Base-by-base conservation (phyloP, 1,140 invertebrate species). In the Bombus vancouverensis region DNA sequence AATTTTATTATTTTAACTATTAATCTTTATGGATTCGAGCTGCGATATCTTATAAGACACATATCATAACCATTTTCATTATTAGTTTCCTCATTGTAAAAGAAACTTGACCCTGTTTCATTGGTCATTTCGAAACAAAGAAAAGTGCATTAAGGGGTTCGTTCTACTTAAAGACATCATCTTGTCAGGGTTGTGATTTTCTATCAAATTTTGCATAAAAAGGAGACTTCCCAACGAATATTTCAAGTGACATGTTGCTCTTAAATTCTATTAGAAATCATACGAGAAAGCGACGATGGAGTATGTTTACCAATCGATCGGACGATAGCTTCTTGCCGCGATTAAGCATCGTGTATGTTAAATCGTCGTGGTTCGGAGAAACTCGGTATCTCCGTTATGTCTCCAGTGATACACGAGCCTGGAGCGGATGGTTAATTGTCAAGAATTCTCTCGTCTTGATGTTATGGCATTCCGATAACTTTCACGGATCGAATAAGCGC, bases 391-490 rank as follows among this genome's bases (percentile, higher is more conserved):
- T 90, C 66, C 74, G 87, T 83, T 85, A 88, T 66, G 85, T 88
- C 77, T n/a, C 44, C 62, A 15, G n/a, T 88, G 91, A 93, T 92
- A 87, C 89, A 93, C 87, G 91, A 87, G 88, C 91, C 85, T 87
- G 87, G 70, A 73, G 81, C 73, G 83, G 42, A 90, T 92, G 65
- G 92, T 93, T 92, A 93, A 92, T 92, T 90, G 89, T 89, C 79
- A 87, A 70, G 91, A 92, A 90, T 91, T 81, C 82, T 81, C 81
- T 83, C 39, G 9, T 71, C 78, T 87, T 82, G 79, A 28, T 53
- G 82, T 90, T 90, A 91, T 85, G 85, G 89, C 90, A 91, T 91
- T 92, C 88, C 88, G 83, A 89, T 83, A 88, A 83, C 59, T 71
- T 75, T 86, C 81, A 6, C 62, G 73, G 77, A 85, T 85, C 82